Base-by-base conservation (phyloP, 2,888 invertebrate species). In the Ecliptopera silaceata region DNA sequence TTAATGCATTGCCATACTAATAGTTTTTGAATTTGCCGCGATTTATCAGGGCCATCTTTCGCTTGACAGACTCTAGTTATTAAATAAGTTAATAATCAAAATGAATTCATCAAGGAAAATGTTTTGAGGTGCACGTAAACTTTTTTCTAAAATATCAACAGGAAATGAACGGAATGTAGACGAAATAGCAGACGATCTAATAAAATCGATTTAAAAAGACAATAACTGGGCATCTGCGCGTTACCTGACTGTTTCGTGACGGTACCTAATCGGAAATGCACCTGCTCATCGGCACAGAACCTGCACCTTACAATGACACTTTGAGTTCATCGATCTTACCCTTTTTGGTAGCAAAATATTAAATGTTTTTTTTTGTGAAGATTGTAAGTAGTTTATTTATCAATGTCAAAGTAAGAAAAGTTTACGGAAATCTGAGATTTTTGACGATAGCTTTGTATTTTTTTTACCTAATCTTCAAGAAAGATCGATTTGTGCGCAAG, bases 221-320 rank as follows among this genome's bases (percentile, higher is more conserved):
- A 39, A 48, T 39, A 8, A 26, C 4, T 32, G 11, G 11, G 32
- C 41, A 46, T 46, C 42, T 56, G 52, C 51, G 10, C 20, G 29
- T 4, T 39, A 22, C 55, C 36, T 44, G 15, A 31, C 17, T 42
- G 36, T 39, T 48, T 22, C 48, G 48, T 58, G 58, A 54, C 36
- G 18, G 39, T 13, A 26, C 26, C 4, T 26, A 56, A 48, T 52
- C 48, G 13, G 41, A 36, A 58, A 58, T 58, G 41, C 58, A 58
- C 58, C 53, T 58, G 56, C 36, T 34, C 29, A 43, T 46, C 47
- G 42, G 48, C 43, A 32, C 17, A 49, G 48, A 47, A 32, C 26
- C 44, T 11, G 17, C 15, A 48, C 26, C 42, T 22, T 32, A 18
- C n/a, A 46, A 15, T 38, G 18, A 34, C 32, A 32, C n/a, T 26